Percentiles rank a stretch among this genome's conserved stretches.
phyloP scores from a whole-genome alignment of 2,888 invertebrate genomes.

The Anorthoa munda region DNA sequence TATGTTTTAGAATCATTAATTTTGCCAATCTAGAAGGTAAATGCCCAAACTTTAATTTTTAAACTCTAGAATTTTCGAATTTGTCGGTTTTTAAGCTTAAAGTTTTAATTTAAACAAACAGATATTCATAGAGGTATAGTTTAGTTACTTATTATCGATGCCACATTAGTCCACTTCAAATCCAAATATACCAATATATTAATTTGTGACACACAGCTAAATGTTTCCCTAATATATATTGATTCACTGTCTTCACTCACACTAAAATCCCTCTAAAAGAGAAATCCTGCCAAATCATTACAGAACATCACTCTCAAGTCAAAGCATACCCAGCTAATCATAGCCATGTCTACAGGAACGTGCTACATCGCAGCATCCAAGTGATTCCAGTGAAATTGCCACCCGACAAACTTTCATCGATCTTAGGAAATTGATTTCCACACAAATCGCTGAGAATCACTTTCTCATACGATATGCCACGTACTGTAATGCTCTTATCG shows the following conservation, averaged over 20 bases:
- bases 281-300: neutral
- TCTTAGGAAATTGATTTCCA: constrained; percentile 74
- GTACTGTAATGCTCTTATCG: constrained; percentile 46
- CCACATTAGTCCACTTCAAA: too few relatives aligned
- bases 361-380: constrained; percentile 42
- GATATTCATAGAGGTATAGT: too few relatives aligned
- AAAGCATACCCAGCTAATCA: constrained; percentile 29
- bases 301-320: constrained; percentile 15
- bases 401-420: constrained; percentile 70
- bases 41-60: neutral
- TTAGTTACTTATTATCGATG: too few relatives aligned
- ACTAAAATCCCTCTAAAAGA: neutral
- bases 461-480: constrained; percentile 66
- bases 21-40: neutral
- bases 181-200: too few relatives aligned
- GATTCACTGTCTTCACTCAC: neutral
- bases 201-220: too few relatives aligned
- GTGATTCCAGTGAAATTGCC: constrained; percentile 54
- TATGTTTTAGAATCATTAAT: neutral
- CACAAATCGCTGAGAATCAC: constrained; percentile 69
- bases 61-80: too few relatives aligned
- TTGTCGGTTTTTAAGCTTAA: neutral
- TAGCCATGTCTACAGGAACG: constrained; percentile 42
- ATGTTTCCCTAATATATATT: too few relatives aligned
- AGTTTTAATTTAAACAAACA: neutral